Conservation (phyloP, 2,113 vertebrate genomes). For the Atractosteus spatula region DNA sequence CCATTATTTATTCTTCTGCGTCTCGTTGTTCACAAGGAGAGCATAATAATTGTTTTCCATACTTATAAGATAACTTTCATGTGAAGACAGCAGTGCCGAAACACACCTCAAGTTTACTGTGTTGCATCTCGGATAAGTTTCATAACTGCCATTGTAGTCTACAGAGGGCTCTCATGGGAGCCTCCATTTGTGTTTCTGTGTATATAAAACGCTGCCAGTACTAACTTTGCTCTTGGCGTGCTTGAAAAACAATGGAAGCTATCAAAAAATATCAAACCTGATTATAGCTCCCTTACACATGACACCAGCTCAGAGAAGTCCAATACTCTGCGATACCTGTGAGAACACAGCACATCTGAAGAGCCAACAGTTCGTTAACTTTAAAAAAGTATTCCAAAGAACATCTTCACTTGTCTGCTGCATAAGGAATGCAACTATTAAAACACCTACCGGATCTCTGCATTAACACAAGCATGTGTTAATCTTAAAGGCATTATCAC, state of each 20-base stretch:
- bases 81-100: conserved; percentile 31
- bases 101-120: conserved; percentile 12
- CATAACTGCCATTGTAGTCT: conserved; percentile 47
- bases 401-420: too few species aligned
- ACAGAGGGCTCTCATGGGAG: conserved; percentile 49
- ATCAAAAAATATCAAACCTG: conserved; percentile 52
- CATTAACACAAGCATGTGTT: too few species aligned
- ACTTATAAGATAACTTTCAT: conserved; percentile 33
- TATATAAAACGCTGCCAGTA: conserved; percentile 44
- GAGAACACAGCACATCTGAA: conserved; percentile 4
- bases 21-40: conserved; percentile 28
- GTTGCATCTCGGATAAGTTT: conserved; percentile 41
- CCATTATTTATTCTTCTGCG: conserved; percentile 10
- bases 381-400: too few species aligned
- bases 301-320: conserved; percentile 22
- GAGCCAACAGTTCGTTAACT: too few species aligned
- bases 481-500: too few species aligned
- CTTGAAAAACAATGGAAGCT: conserved; percentile 50
- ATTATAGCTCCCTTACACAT: conserved; percentile 44
- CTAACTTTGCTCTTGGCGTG: conserved; percentile 50
- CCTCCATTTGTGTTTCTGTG: conserved; percentile 48
- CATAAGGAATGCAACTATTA: neutral
- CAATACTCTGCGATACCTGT: conserved; percentile 16
- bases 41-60: conserved; percentile 33
- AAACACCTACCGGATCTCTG: too few species aligned